These are phyloP conservation scores for Rhincodon typus DNA, from an alignment of 2,797 vertebrate genomes.

Conservation along the genomic window DNA sequence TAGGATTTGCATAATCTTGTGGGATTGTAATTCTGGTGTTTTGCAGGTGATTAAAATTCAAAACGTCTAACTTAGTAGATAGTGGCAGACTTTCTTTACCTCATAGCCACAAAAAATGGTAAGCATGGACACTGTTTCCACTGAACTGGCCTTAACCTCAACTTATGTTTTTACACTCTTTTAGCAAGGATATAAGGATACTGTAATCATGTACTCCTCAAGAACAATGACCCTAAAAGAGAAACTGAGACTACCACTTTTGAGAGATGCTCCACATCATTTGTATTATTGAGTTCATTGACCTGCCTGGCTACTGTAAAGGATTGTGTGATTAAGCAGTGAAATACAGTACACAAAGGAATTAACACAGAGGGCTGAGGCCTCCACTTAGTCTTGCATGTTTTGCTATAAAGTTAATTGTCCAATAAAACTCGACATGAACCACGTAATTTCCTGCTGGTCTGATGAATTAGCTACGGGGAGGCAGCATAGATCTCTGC, in stretches of 20 bases:
- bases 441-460: constrained; percentile 28
- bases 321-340: neutral
- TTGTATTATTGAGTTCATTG: neutral
- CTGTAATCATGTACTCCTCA: neutral
- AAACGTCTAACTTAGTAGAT: neutral
- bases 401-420: constrained; percentile 56
- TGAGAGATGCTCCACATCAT: neutral
- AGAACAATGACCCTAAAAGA: neutral
- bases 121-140: no score
- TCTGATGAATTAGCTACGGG: neutral
- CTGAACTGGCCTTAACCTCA: neutral
- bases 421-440: constrained; percentile 50
- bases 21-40: neutral
- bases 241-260: neutral
- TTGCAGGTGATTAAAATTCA: neutral
- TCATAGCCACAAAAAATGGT: neutral
- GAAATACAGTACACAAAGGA: constrained; percentile 20
- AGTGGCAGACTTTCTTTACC: neutral
- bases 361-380: neutral
- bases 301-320: neutral
- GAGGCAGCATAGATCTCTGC: neutral
- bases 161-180: neutral
- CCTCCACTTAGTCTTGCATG: constrained; percentile 21
- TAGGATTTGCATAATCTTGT: neutral
- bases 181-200: neutral